phyloP scores from a whole-genome alignment of 2,888 invertebrate genomes.

The Baronia brevicornis region DNA sequence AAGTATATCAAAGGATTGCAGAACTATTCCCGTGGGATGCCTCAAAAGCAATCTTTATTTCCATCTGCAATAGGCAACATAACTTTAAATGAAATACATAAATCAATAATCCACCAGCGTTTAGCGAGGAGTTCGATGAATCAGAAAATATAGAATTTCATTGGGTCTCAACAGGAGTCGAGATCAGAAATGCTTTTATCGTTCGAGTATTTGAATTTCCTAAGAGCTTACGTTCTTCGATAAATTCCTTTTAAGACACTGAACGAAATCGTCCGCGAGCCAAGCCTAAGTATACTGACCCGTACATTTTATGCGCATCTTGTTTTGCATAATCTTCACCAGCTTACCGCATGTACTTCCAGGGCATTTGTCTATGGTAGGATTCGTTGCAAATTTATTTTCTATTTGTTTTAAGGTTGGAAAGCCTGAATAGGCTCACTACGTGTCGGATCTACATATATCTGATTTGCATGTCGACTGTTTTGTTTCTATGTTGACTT shows the following conservation, averaged over 20 bases:
- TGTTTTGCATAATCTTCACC: constrained; percentile 17
- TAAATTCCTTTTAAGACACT: constrained; percentile 49
- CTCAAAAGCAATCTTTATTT: constrained; percentile 12
- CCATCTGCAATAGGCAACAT: constrained; percentile 14
- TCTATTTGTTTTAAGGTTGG: too few species aligned
- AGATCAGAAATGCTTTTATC: constrained; percentile 54
- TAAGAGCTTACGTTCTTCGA: constrained; percentile 41
- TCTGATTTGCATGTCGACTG: too few species aligned
- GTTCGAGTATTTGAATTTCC: constrained; percentile 57
- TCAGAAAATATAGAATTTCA: constrained; percentile 43
- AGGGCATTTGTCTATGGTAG: constrained; percentile 2
- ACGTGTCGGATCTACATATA: too few species aligned
- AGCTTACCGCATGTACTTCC: constrained; percentile 4
- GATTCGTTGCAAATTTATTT: too few species aligned
- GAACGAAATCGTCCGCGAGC: constrained; percentile 35
- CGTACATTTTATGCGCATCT: constrained; percentile 27
- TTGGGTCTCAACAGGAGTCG: constrained; percentile 41
- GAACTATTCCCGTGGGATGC: constrained; percentile 12
- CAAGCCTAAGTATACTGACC: constrained; percentile 41
- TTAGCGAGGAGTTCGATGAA: constrained; percentile 13
- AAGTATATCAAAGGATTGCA: constrained; percentile 12
- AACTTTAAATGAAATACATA: constrained; percentile 16
- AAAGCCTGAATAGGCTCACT: too few species aligned
- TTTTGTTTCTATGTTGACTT: too few species aligned
- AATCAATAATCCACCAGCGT: constrained; percentile 12